phyloP scores from a whole-genome alignment of 2,113 vertebrate species.

The Pogonocichla stellata region DNA sequence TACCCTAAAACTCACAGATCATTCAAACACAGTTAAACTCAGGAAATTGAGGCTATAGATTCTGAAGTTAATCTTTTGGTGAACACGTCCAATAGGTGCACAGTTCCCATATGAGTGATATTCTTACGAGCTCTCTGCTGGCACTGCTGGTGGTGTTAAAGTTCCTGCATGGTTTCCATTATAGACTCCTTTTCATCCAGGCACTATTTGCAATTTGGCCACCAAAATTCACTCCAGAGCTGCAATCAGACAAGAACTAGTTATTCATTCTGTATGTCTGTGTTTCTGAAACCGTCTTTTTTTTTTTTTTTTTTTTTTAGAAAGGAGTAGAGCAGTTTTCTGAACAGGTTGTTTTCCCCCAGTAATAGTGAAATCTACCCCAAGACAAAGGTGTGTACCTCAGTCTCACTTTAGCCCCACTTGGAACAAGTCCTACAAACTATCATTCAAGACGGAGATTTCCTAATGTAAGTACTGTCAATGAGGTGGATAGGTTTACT shows the following conservation, averaged over 20 bases:
- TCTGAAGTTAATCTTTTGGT: background rate
- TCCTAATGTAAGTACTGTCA: background rate
- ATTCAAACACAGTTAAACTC: constrained; percentile 17
- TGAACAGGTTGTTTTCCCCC: background rate
- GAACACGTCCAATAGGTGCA: background rate
- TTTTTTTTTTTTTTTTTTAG: background rate
- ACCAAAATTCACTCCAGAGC: background rate
- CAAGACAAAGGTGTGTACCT: background rate
- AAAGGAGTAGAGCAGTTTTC: background rate
- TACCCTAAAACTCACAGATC: background rate
- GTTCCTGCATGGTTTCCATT: background rate
- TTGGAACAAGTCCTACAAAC: background rate
- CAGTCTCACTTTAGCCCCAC: background rate
- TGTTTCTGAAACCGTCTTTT: background rate
- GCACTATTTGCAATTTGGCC: background rate
- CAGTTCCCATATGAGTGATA: background rate
- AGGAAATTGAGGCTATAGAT: background rate
- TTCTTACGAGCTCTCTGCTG: background rate
- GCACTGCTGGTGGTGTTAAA: background rate
- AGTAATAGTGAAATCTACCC: background rate
- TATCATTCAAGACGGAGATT: background rate
- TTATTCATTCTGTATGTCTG: background rate
- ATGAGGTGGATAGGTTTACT: background rate
- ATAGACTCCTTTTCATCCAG: background rate
- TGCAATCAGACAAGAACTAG: background rate